Conservation (phyloP, 2,113 vertebrate genomes). For the Arizona elegans region DNA sequence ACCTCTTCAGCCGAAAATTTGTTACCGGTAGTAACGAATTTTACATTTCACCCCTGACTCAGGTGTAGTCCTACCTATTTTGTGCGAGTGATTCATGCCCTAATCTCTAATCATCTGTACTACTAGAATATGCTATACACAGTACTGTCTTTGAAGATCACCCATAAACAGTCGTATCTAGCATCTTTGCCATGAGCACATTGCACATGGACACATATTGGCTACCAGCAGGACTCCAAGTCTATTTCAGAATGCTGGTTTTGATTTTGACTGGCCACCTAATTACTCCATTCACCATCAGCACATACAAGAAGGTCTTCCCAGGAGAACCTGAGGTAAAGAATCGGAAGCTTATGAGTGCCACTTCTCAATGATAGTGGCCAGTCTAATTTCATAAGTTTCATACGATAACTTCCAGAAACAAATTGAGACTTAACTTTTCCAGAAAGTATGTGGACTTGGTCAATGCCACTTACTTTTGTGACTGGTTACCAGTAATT, state of each 20-base stretch:
- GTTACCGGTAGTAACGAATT: no score
- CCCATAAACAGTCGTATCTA: not conserved
- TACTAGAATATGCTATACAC: not conserved
- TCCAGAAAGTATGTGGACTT: not conserved
- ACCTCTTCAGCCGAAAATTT: no score
- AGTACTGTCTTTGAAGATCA: not conserved
- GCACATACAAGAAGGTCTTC: not conserved
- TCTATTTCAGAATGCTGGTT: not conserved
- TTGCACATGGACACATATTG: not conserved
- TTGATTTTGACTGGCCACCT: not conserved
- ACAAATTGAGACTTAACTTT: not conserved
- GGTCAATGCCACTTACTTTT: not conserved
- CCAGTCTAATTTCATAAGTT: not conserved
- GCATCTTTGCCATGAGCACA: not conserved
- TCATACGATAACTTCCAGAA: not conserved
- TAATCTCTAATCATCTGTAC: not conserved
- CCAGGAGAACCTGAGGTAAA: not conserved
- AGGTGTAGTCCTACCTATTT: not conserved
- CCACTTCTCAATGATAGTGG: not conserved
- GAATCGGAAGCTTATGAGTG: not conserved
- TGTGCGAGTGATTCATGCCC: not conserved
- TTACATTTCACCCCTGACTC: no score
- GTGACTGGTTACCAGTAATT: not conserved
- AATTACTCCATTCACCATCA: not conserved
- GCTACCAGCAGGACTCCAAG: not conserved